Conservation (phyloP, 2,797 vertebrate species). For the Pipistrellus kuhlii region DNA sequence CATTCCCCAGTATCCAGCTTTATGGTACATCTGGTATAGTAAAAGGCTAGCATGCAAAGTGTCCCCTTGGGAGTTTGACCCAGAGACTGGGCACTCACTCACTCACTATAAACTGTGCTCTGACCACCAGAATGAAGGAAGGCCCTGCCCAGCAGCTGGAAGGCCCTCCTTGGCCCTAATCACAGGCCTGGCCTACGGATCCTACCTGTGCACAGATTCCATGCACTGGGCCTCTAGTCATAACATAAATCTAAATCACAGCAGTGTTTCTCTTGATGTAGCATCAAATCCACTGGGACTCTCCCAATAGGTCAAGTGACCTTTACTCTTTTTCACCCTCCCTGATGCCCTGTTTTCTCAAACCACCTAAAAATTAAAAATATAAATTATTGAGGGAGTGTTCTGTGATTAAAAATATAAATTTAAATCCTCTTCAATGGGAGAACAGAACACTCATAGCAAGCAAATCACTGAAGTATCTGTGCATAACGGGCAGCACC, state of each 20-base stretch:
- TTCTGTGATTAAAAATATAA: constrained; percentile 42
- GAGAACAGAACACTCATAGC: not conserved
- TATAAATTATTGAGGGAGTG: not conserved
- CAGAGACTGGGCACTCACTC: no score
- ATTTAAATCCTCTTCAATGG: not conserved
- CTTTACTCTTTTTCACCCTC: not conserved
- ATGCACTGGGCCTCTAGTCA: no score
- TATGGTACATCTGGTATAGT: not conserved
- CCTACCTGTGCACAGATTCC: no score
- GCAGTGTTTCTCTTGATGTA: not conserved
- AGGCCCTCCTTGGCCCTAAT: no score
- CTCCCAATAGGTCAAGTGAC: not conserved
- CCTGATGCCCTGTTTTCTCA: not conserved
- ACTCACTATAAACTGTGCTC: no score
- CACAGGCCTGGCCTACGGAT: no score
- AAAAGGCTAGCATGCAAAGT: no score
- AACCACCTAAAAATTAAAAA: not conserved
- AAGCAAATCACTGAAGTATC: not conserved
- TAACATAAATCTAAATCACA: not conserved
- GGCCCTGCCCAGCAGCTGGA: no score
- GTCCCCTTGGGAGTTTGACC: no score
- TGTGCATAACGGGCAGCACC: not conserved
- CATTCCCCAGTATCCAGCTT: not conserved
- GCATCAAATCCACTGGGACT: not conserved
- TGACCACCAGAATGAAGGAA: no score